Conservation (phyloP, 2,113 vertebrate genomes). For the Microtus oregoni region DNA sequence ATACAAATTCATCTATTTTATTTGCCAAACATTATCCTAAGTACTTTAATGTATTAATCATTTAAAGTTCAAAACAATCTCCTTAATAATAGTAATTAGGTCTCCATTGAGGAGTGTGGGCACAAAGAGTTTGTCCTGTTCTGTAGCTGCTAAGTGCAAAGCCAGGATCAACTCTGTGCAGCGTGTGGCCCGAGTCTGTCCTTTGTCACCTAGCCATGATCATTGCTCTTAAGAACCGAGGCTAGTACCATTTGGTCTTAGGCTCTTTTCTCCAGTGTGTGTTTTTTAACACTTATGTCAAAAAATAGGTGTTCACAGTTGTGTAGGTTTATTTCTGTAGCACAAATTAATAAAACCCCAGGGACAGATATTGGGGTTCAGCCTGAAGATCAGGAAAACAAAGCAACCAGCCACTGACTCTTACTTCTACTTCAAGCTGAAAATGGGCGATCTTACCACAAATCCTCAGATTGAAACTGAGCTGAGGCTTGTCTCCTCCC, state of each 20-base stretch:
- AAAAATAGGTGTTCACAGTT: background rate
- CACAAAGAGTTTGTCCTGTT: background rate
- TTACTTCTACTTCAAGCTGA: too few relatives aligned
- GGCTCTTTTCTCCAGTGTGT: background rate
- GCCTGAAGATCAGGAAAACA: too few relatives aligned
- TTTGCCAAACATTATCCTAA: background rate
- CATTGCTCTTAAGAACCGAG: background rate
- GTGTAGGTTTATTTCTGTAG: background rate
- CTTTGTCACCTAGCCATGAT: background rate
- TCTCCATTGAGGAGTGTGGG: background rate
- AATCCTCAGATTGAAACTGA: too few relatives aligned
- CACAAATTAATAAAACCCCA: too few relatives aligned
- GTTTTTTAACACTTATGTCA: background rate
- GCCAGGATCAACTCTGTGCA: background rate
- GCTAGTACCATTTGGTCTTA: background rate
- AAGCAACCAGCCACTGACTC: too few relatives aligned
- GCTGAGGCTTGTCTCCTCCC: too few relatives aligned
- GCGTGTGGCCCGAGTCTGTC: background rate
- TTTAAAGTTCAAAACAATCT: background rate
- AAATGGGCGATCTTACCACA: too few relatives aligned
- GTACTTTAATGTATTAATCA: constrained; percentile 13
- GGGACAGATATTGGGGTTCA: too few relatives aligned
- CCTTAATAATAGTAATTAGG: constrained; percentile 17
- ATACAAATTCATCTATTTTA: constrained; percentile 25
- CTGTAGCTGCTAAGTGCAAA: background rate